A percentile compares a stretch with the other conserved stretches of the same genome.
These are phyloP conservation scores for Himalopsyche anomala DNA, from an alignment of 2,888 invertebrate genomes.

Conservation along the genomic window DNA sequence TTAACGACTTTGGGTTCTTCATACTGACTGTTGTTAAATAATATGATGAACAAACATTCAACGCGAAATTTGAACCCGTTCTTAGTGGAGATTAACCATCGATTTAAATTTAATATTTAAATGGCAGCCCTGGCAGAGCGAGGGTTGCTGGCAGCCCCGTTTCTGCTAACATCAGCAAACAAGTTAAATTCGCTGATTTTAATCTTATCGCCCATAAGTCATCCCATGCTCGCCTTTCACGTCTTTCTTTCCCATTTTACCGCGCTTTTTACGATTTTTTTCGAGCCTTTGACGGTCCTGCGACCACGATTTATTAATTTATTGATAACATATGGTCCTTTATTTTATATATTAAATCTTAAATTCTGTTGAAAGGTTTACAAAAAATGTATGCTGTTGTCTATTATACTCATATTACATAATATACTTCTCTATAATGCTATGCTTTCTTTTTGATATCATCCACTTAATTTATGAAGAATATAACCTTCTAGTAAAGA, in stretches of 20 bases:
- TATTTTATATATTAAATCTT: no score
- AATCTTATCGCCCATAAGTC: conserved; percentile 46
- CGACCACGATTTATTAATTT: not conserved
- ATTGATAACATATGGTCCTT: not conserved
- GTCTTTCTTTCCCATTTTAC: conserved; percentile 29
- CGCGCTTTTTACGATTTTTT: conserved; percentile 38
- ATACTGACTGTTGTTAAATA: no score
- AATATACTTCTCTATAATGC: no score
- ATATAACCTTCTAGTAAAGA: no score
- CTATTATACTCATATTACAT: no score
- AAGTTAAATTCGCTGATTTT: conserved; percentile 46
- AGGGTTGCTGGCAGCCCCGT: not conserved
- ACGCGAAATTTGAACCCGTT: not conserved
- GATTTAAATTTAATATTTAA: conserved; percentile 2
- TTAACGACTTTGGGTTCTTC: no score
- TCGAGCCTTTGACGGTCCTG: not conserved
- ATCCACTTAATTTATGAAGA: no score
- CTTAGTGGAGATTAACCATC: not conserved
- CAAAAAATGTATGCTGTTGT: no score
- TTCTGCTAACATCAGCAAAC: conserved; percentile 44
- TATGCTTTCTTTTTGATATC: no score
- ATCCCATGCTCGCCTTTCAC: conserved; percentile 44
- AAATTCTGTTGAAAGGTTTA: no score
- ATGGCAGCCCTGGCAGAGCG: conserved; percentile 8
- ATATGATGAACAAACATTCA: no score